A percentile compares a stretch with the other conserved stretches of the same genome.
Conservation (phyloP, 2,113 vertebrate species). For the Osmerus eperlanus region DNA sequence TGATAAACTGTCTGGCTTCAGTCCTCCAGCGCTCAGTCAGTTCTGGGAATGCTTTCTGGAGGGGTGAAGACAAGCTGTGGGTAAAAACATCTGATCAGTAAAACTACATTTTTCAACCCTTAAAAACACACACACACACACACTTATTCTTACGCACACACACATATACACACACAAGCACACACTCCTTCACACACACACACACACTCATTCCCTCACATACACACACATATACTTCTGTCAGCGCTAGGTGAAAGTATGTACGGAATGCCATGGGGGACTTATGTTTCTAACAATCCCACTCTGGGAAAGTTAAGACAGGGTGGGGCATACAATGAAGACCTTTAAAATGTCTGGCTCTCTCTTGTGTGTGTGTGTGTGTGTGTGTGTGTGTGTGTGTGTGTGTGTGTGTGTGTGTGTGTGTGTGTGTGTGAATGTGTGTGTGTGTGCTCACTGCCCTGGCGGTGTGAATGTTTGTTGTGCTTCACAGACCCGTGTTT, state of each 20-base stretch:
- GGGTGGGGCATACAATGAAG: neutral
- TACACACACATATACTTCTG: neutral
- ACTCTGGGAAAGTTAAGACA: neutral
- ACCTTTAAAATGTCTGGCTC: no score
- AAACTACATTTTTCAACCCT: neutral
- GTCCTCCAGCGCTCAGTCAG: no score
- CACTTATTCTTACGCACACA: neutral
- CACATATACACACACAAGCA: neutral
- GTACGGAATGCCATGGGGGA: no score
- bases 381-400: no score
- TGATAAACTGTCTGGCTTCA: no score
- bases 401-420: constrained; percentile 1
- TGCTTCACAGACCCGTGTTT: no score
- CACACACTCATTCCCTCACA: constrained; percentile 1
- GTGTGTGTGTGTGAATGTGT: neutral
- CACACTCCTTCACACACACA: neutral
- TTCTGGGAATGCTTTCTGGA: no score
- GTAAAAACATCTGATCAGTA: neutral
- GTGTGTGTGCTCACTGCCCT: neutral
- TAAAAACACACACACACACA: neutral
- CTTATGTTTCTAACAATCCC: neutral
- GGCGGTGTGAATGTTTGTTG: no score
- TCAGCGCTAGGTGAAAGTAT: no score
- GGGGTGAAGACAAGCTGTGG: neutral
- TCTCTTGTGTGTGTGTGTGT: neutral